Evolutionary conservation across 2,113 vertebrate species (phyloP).

Genomic region (Anolis sagrei): DNA sequence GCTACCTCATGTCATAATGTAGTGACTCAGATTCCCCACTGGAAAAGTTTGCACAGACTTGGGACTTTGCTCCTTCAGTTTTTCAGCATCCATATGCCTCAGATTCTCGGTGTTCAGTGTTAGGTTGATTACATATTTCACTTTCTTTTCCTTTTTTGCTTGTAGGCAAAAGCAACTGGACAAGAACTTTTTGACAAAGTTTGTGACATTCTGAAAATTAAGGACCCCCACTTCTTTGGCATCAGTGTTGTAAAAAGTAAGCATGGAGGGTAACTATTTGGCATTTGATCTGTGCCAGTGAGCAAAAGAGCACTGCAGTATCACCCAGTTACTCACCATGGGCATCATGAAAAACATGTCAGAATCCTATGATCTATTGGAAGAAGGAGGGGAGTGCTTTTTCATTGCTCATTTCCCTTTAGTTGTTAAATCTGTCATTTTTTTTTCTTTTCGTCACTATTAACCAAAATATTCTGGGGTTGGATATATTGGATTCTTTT

Average conservation of each 20-base stretch:
- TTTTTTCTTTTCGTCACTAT: not conserved
- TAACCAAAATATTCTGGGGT: slow-evolving; percentile 16
- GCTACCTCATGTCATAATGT: not conserved
- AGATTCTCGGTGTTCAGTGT: slow-evolving; percentile 28
- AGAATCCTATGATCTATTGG: slow-evolving; percentile 63
- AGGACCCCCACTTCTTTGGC: slow-evolving; percentile 89
- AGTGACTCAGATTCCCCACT: not conserved
- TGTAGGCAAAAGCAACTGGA: slow-evolving; percentile 86
- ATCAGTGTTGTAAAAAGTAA: slow-evolving; percentile 89
- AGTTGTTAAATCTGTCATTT: slow-evolving; percentile 15
- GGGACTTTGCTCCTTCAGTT: not conserved
- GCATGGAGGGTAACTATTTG: slow-evolving; percentile 65
- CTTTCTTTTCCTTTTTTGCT: not conserved
- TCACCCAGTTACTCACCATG: slow-evolving; percentile 63
- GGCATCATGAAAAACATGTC: slow-evolving; percentile 62
- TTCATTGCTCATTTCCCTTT: slow-evolving; percentile 54
- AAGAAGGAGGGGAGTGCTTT: slow-evolving; percentile 36
- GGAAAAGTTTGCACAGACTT: not conserved
- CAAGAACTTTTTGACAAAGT: slow-evolving; percentile 86
- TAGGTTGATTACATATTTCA: not conserved
- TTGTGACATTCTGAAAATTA: slow-evolving; percentile 81
- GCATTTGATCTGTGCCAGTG: slow-evolving; percentile 34
- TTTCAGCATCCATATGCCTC: not conserved
- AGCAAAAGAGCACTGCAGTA: slow-evolving; percentile 52
- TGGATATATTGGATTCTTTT: slow-evolving; percentile 24